Evolutionary conservation across 2,113 vertebrate species (phyloP).

Genomic region (Microtus montanus): DNA sequence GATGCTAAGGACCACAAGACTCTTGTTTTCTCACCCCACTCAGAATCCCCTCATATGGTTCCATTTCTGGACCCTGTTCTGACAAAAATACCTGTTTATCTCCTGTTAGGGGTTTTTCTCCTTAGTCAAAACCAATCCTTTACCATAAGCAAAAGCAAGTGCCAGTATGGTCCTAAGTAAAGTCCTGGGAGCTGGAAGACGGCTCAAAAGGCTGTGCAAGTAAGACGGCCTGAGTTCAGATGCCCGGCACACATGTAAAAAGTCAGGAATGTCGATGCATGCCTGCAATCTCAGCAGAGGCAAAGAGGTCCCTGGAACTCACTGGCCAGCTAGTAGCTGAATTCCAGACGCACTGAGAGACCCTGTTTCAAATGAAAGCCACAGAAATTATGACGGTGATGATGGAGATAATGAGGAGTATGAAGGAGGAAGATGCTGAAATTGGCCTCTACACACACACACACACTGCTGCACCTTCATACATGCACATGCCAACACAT

Average conservation of each 20-base stretch:
- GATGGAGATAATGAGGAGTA: background rate
- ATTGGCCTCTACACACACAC: background rate
- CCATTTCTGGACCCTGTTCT: background rate
- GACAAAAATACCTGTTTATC: background rate
- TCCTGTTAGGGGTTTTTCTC: background rate
- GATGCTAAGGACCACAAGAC: background rate
- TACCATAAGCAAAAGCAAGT: constrained; percentile 33
- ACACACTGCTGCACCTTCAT: background rate
- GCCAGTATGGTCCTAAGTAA: background rate
- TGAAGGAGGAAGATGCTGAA: background rate
- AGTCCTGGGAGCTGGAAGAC: background rate
- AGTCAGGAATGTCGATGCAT: too few relatives aligned
- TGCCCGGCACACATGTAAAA: background rate
- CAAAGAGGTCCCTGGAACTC: background rate
- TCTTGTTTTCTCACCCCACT: background rate
- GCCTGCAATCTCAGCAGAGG: background rate
- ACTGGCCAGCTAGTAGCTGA: background rate
- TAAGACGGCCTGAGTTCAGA: background rate
- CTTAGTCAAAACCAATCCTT: constrained; percentile 49
- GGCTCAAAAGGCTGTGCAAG: background rate
- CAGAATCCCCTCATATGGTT: background rate
- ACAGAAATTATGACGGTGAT: background rate
- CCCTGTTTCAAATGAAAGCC: background rate
- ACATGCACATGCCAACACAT: background rate
- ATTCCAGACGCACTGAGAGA: background rate